Conservation (phyloP, 2,113 vertebrate genomes). For the Mungos mungo region DNA sequence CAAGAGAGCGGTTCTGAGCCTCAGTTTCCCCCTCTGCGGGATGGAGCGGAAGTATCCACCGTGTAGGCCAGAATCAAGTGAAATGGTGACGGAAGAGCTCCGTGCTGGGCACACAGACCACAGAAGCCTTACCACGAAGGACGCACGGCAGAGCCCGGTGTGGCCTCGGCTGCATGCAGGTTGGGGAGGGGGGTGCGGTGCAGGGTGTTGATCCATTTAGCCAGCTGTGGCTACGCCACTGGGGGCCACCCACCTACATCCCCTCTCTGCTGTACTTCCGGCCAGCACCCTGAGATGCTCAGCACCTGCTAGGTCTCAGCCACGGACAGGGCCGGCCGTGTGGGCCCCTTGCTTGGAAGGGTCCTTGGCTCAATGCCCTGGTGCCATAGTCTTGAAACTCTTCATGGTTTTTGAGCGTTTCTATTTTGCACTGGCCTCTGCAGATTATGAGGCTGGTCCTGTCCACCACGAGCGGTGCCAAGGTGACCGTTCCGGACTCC, state of each 20-base stretch:
- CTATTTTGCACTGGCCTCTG: not conserved
- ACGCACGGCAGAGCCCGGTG: not conserved
- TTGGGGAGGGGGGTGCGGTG: accelerated
- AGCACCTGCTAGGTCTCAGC: not conserved
- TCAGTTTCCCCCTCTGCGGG: not conserved
- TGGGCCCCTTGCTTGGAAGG: not conserved
- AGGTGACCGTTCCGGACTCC: not conserved
- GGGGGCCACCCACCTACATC: not conserved
- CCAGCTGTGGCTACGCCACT: not conserved
- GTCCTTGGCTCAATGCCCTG: not conserved
- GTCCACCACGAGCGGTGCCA: accelerated
- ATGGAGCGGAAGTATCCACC: not conserved
- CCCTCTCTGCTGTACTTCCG: not conserved
- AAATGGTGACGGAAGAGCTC: not conserved
- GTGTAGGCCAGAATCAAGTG: not conserved
- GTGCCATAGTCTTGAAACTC: not conserved
- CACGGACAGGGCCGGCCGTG: not conserved
- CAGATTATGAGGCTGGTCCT: not conserved
- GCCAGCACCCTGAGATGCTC: not conserved
- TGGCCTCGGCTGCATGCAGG: not conserved
- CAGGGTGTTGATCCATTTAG: accelerated
- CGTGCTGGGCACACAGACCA: not conserved
- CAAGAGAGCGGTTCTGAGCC: not conserved
- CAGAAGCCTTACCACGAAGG: not conserved
- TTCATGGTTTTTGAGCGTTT: not conserved